phyloP scores from a whole-genome alignment of 2,888 invertebrate genomes.

The Tanytarsus gracilentus region DNA sequence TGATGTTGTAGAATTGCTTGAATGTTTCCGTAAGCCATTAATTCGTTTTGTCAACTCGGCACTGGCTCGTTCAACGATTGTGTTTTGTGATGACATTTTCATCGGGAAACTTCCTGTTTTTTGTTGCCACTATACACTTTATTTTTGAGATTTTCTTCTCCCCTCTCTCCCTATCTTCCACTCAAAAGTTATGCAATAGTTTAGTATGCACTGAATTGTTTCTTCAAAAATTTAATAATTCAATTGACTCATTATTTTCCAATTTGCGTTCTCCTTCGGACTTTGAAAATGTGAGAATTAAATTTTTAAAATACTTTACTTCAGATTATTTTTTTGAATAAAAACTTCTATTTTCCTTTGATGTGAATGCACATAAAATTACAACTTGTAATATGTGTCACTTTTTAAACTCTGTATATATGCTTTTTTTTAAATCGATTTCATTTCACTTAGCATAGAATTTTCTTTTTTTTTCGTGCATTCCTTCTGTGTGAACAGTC shows the following conservation, averaged over 20 bases:
- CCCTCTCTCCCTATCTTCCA: neutral
- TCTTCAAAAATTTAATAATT: neutral
- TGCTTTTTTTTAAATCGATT: too few relatives aligned
- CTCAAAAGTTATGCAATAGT: constrained; percentile 16
- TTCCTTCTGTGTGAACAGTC: too few relatives aligned
- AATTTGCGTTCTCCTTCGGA: neutral
- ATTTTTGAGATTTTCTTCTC: neutral
- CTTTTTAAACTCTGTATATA: too few relatives aligned
- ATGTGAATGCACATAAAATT: neutral
- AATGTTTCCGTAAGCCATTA: constrained; percentile 63
- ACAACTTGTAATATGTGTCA: neutral
- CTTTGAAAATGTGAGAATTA: neutral
- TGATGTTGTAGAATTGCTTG: constrained; percentile 46
- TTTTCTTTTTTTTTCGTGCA: too few relatives aligned
- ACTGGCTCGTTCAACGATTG: constrained; percentile 71
- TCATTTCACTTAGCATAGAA: neutral
- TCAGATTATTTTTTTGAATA: neutral
- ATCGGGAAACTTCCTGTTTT: neutral
- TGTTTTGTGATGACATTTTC: constrained; percentile 23
- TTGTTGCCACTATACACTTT: neutral
- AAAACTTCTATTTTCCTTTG: neutral
- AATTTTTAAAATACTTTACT: too few relatives aligned
- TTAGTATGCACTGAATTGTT: neutral
- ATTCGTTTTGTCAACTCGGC: constrained; percentile 83
- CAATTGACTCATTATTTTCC: neutral